Base-by-base conservation (phyloP, 2,888 invertebrate genomes). In the Seira musarum region DNA sequence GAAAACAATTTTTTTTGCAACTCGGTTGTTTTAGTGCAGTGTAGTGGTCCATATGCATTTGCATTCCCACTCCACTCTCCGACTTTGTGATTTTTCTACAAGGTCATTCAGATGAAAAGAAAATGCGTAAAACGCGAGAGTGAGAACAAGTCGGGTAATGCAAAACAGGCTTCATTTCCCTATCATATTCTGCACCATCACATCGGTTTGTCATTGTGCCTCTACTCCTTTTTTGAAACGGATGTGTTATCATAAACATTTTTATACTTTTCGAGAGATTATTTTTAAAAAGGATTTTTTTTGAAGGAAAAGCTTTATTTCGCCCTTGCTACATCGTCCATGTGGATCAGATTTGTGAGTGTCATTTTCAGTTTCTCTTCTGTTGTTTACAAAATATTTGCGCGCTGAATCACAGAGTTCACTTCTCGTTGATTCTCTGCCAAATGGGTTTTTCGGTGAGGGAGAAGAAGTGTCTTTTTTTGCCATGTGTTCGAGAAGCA, bases 391-490 rank as follows among this genome's bases (percentile, higher is more conserved):
- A 60, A 60, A 60, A 60, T 60, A 60, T 10, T 60, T 60, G 19
- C 10, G 60, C 10, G 19, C 49, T 64, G 19, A n/a, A 3, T n/a
- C 53, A 35, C 17, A 64, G 57, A 35, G 19, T 49, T 75, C 68
- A 60, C 60, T 72, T 73, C n/a, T 75, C 67, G 30, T 75, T 81
- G 80, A 81, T 25, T 21, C 22, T 6, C 5, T 76, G 75, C 80
- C 80, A 81, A 81, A 49, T 81, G 71, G 80, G 80, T 81, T 81
- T 81, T 40, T 75, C 80, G 80, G 80, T 81, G 71, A 81, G 80
- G 80, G 80, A 75, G 75, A 64, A 49, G 49, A 49, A 49, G 15
- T 49, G 49, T 49, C 49, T n/a, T n/a, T 49, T 40, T n/a, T 49
- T 49, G 17, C 49, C 49, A 49, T 49, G 49, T 49, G 49, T 49